Conservation (phyloP, 2,888 invertebrate species). For the Lochmaea capreae region DNA sequence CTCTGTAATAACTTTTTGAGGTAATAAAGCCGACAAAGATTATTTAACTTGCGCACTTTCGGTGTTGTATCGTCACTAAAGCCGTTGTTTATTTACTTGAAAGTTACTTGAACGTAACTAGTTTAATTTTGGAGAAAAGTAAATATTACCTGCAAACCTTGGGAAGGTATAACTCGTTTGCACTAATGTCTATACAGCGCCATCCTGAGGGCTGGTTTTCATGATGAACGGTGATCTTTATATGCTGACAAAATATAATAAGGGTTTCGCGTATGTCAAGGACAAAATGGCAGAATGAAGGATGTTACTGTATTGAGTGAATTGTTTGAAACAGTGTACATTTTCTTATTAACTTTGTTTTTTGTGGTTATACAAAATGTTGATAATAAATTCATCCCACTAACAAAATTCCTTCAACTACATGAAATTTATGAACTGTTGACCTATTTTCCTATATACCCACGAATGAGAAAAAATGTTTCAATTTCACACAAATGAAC, state of each 20-base stretch:
- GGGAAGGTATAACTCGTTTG: background rate
- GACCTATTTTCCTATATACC: background rate
- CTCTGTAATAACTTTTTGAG: background rate
- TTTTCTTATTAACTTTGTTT: too few species aligned
- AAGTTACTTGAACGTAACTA: background rate
- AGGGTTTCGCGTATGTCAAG: background rate
- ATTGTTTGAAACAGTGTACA: too few species aligned
- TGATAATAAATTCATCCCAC: too few species aligned
- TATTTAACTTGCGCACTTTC: background rate
- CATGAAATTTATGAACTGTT: background rate
- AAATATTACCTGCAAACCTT: background rate
- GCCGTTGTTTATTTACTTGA: background rate
- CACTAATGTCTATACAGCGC: background rate
- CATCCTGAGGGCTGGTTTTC: background rate
- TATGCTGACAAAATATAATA: background rate
- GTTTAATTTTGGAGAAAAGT: background rate
- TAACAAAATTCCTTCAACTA: background rate
- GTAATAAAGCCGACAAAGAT: background rate
- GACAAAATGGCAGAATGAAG: too few species aligned
- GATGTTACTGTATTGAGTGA: too few species aligned
- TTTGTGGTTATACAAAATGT: too few species aligned
- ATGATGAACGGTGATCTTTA: background rate
- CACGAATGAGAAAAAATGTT: slow-evolving; percentile 20
- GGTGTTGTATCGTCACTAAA: background rate
- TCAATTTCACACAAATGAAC: slow-evolving; percentile 26